Conservation (phyloP, 1,140 invertebrate genomes). For the Trissolcus basalis region DNA sequence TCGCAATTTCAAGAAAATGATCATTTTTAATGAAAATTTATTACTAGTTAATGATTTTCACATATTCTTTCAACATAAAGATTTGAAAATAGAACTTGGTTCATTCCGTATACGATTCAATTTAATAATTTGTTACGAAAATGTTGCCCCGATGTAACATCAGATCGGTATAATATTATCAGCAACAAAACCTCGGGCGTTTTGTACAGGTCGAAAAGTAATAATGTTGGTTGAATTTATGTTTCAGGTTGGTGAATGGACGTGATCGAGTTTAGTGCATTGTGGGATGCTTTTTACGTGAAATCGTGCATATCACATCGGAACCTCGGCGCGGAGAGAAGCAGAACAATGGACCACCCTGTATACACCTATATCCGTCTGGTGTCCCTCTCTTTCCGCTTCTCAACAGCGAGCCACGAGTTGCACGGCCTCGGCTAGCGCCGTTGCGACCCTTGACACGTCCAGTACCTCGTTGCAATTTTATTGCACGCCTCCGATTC, state of each 20-base stretch:
- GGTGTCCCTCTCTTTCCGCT: conserved; percentile 54
- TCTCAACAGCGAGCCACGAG: conserved; percentile 34
- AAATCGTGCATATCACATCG: conserved; percentile 31
- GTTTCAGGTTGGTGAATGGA: no score
- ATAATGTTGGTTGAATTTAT: background rate
- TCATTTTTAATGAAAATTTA: no score
- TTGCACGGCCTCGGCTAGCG: conserved; percentile 31
- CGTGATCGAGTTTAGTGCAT: conserved; percentile 5
- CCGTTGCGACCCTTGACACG: conserved; percentile 53
- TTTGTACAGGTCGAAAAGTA: background rate
- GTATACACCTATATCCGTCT: conserved; percentile 59
- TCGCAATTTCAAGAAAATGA: no score
- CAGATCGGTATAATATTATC: no score
- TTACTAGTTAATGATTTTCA: no score
- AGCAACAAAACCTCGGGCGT: no score
- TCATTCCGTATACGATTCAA: no score
- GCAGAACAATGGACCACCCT: conserved; percentile 53
- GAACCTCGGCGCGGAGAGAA: conserved; percentile 7
- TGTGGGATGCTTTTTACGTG: conserved; percentile 26
- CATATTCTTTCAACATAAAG: no score
- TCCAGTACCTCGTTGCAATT: conserved; percentile 57
- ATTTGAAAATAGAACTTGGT: no score
- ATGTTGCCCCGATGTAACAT: no score
- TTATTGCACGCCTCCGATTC: conserved; percentile 37
- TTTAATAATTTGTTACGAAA: no score